A percentile compares a stretch with the other conserved stretches of the same genome.
Conservation (phyloP, 2,888 invertebrate species). For the Tupiocoris notatus region DNA sequence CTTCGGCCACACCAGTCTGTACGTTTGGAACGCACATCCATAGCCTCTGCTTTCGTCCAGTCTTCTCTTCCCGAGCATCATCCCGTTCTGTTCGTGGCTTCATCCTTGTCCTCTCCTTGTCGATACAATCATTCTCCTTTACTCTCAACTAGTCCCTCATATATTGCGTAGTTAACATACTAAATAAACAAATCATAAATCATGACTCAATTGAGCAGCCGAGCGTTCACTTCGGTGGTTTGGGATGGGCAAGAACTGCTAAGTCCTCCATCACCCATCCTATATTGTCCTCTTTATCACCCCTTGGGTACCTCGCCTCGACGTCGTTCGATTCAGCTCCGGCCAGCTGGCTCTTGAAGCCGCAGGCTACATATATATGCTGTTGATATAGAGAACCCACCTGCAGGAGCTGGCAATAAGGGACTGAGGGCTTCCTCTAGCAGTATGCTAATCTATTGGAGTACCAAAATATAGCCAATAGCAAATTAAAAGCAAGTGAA, state of each 20-base stretch:
- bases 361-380: no score
- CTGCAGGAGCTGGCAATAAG: no score
- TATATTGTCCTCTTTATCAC: slow-evolving; percentile 8
- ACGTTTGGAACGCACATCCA: not conserved
- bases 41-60: not conserved
- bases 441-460: no score
- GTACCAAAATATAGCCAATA: no score
- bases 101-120: no score
- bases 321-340: no score
- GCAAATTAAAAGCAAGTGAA: no score
- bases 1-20: slow-evolving; percentile 11
- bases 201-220: slow-evolving; percentile 47
- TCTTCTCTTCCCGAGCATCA: not conserved
- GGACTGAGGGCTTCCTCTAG: no score
- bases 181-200: slow-evolving; percentile 50
- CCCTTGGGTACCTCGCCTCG: not conserved
- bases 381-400: no score
- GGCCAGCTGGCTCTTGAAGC: no score
- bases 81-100: slow-evolving; percentile 44
- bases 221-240: not conserved
- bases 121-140: not conserved
- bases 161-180: slow-evolving; percentile 34
- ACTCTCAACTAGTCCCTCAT: slow-evolving; percentile 19
- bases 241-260: not conserved
- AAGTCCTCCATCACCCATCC: not conserved